Base-by-base conservation (phyloP, 2,113 vertebrate genomes). In the Panthera leo region DNA sequence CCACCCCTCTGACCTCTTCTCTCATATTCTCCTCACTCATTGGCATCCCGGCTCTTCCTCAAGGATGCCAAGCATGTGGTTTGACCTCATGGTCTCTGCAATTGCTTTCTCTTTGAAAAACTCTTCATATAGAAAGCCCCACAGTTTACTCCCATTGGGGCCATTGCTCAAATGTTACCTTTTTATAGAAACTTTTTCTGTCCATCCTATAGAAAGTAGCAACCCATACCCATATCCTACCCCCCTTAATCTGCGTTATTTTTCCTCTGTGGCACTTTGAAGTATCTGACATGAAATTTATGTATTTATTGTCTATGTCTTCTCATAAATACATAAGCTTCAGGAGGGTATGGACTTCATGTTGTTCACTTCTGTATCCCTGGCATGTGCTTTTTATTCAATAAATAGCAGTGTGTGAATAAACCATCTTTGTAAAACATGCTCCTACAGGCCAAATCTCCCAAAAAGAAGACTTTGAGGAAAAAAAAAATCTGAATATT, bases 111-210 rank as follows among this genome's bases (percentile, higher is more conserved):
- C 71, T 93, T 65, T 34, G 36, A 89, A 67, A 84, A 36, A 29
- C 3, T 31, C 34, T 95, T 73, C 42, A 87, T 21, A 19, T 9
- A 15, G 36, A 51, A 85, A 75, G 25, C 39, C 31, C 27, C 53
- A 51, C 61, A 83, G 13, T 61, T 78, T 19, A 12, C 51, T 34
- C 19, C 29, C 27, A 75, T 80, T 85, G 18, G 68, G 82, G 55
- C 34, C n/a, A 94, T 86, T 63, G 75, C 45, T 92, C 21, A 96
- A 85, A 88, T 91, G n/a, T 82, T 55, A 61, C 29, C 13, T 85
- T 85, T 84, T 48, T 48, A 61, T 25, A 88, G 75, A 85, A 70
- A 16, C 39, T 65, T 95, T 67, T 83, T 51, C 51, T 91, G 34
- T 48, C 73, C 1, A 63, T 5, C 15, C 45, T 51, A 29, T n/a